Evolutionary conservation across 1,140 invertebrate genomes (phyloP).

Genomic region (Myzus persicae): DNA sequence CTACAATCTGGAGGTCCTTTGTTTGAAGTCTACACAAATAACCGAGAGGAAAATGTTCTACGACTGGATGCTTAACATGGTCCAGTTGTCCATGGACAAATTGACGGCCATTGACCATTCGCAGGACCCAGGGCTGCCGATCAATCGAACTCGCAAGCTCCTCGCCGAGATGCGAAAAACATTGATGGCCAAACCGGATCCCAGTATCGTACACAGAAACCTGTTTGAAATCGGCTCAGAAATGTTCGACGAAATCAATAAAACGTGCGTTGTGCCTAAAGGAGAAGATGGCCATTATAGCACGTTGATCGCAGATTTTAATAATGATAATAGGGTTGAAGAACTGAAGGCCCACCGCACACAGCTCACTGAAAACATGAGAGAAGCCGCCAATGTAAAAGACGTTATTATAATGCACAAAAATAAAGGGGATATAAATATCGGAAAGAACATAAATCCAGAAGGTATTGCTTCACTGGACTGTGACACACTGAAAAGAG

Average conservation of each 20-base stretch:
- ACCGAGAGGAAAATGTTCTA: not conserved
- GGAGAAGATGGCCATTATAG: not conserved
- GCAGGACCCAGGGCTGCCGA: not conserved
- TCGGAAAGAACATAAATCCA: not conserved
- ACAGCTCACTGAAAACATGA: not conserved
- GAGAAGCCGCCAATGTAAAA: not conserved
- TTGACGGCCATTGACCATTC: not conserved
- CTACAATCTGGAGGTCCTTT: no score
- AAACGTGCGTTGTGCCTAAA: no score
- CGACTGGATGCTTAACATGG: not conserved
- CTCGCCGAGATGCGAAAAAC: not conserved
- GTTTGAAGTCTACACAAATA: no score
- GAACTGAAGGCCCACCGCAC: no score
- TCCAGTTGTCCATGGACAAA: not conserved
- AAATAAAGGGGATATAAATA: not conserved
- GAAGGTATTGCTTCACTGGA: accelerated
- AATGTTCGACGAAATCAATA: not conserved
- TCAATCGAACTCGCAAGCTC: accelerated
- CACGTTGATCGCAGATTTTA: not conserved
- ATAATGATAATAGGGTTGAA: no score
- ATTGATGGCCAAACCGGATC: not conserved
- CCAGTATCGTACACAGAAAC: no score
- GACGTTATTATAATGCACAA: not conserved
- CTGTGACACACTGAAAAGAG: not conserved
- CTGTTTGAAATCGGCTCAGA: not conserved